A percentile compares a stretch with the other conserved stretches of the same genome.
Evolutionary conservation across 1,140 invertebrate genomes (phyloP).

Genomic region (Coptotermes formosanus): DNA sequence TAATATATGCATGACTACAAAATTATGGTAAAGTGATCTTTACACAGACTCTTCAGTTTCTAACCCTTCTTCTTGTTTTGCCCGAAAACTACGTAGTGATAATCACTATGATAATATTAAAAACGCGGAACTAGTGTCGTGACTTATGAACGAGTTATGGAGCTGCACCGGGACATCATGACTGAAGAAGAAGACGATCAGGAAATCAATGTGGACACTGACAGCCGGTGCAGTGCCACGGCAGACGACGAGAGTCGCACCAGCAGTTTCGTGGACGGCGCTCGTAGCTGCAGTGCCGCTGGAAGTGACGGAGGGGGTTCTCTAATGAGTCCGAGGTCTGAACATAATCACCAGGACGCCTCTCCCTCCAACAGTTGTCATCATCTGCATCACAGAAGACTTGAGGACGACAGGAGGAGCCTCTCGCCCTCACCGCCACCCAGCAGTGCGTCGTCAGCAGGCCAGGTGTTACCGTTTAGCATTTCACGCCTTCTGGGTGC

Average conservation of each 20-base stretch:
- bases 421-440: slow-evolving; percentile 36
- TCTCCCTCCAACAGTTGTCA: no score
- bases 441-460: slow-evolving; percentile 28
- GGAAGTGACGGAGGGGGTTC: neutral
- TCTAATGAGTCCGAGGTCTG: neutral
- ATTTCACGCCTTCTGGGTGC: slow-evolving; percentile 54
- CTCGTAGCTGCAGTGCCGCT: neutral
- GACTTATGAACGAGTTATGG: neutral
- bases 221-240: slow-evolving; percentile 35
- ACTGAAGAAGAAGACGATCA: slow-evolving; percentile 38
- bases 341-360: neutral
- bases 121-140: no score
- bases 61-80: no score
- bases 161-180: neutral
- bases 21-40: no score
- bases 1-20: no score
- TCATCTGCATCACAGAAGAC: neutral
- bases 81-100: no score
- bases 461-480: slow-evolving; percentile 51
- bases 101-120: no score
- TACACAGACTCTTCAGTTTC: no score
- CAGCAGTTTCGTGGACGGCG: slow-evolving; percentile 23
- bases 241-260: slow-evolving; percentile 24
- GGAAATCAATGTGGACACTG: slow-evolving; percentile 43
- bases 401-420: neutral